Evolutionary conservation across 2,113 vertebrate species (phyloP).

Genomic region (Oncorhynchus keta): DNA sequence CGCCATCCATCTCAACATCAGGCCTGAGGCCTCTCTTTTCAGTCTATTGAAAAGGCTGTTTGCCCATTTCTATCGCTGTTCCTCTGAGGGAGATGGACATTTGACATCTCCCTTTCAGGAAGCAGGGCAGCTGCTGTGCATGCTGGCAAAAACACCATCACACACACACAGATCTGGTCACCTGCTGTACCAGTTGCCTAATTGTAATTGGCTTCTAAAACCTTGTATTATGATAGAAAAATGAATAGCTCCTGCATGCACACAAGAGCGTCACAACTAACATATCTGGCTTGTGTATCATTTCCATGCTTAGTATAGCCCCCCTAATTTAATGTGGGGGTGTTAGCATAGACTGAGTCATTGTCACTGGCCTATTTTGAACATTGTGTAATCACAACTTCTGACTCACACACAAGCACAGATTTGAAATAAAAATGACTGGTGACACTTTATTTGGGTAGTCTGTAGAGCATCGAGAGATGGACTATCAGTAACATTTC

Average conservation of each 20-base stretch:
- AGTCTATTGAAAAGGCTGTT: neutral
- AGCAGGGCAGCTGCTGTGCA: too few relatives aligned
- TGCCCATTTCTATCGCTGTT: too few relatives aligned
- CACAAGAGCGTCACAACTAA: slow-evolving; percentile 33
- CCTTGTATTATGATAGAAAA: neutral
- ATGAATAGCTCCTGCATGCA: slow-evolving; percentile 19
- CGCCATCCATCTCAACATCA: neutral
- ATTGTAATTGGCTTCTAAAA: neutral
- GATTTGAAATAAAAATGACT: neutral
- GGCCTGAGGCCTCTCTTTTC: neutral
- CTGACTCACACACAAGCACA: slow-evolving; percentile 9
- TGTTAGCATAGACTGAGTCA: slow-evolving; percentile 31
- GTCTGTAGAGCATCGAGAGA: too few relatives aligned
- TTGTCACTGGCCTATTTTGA: slow-evolving; percentile 19
- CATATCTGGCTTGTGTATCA: slow-evolving; percentile 14
- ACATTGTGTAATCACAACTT: neutral
- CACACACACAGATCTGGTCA: too few relatives aligned
- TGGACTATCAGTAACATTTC: too few relatives aligned
- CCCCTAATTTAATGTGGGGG: slow-evolving; percentile 19
- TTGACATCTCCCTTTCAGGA: too few relatives aligned
- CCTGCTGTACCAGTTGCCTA: too few relatives aligned
- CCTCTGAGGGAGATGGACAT: too few relatives aligned
- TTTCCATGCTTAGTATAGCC: slow-evolving; percentile 28
- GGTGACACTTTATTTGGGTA: too few relatives aligned
- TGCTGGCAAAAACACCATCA: too few relatives aligned